Conservation (phyloP, 2,888 invertebrate species). For the Eulithis testata region DNA sequence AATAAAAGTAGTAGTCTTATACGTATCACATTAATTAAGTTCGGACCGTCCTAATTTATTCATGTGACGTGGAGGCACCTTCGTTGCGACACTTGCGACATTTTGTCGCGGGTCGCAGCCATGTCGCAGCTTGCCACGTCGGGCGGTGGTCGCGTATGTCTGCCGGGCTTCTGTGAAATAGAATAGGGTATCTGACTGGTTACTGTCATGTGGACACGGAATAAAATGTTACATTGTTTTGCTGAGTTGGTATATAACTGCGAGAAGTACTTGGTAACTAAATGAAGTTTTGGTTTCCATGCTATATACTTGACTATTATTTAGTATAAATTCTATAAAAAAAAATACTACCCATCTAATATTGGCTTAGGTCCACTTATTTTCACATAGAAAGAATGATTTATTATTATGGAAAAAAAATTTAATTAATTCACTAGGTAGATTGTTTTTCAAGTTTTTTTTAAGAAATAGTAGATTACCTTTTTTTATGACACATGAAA, state of each 20-base stretch:
- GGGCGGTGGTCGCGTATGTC: constrained; percentile 39
- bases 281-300: no score
- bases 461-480: no score
- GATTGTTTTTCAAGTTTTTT: no score
- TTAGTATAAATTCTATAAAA: no score
- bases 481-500: no score
- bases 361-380: no score
- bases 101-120: constrained; percentile 51
- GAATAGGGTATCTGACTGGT: constrained; percentile 38
- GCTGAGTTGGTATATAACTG: no score
- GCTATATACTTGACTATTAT: no score
- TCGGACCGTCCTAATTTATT: constrained; percentile 75
- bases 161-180: constrained; percentile 20
- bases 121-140: constrained; percentile 57
- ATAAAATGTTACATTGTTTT: constrained; percentile 5
- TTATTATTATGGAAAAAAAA: no score
- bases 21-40: constrained; percentile 73
- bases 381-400: no score
- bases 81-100: constrained; percentile 53
- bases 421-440: no score
- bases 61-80: constrained; percentile 66
- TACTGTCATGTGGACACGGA: constrained; percentile 13
- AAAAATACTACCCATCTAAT: no score
- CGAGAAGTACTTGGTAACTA: not conserved
- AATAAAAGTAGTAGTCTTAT: constrained; percentile 66